A percentile compares a stretch with the other conserved stretches of the same genome.
These are phyloP conservation scores for Coilia nasus DNA, from an alignment of 2,797 vertebrate species.

Conservation along the genomic window DNA sequence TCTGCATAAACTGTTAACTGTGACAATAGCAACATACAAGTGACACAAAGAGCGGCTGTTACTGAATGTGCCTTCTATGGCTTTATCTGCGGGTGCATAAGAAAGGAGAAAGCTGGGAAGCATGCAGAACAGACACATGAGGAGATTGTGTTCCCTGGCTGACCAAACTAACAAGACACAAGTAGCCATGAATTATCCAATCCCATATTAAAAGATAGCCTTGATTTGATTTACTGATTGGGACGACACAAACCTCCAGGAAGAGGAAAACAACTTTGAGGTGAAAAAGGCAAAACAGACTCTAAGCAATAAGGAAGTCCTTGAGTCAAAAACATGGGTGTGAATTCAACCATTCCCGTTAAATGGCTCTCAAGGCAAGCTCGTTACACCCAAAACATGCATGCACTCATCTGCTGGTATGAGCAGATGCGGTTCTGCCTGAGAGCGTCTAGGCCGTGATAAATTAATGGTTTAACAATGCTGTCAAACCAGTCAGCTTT, in stretches of 20 bases:
- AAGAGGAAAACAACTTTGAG: slow-evolving; percentile 10
- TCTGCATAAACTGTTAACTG: background rate
- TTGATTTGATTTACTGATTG: background rate
- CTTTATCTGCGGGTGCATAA: background rate
- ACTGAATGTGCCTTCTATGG: background rate
- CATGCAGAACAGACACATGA: background rate
- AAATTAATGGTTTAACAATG: background rate
- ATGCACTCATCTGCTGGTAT: background rate
- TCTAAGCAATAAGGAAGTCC: background rate
- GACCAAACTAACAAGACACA: background rate
- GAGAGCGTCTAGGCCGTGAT: background rate
- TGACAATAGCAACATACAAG: slow-evolving; percentile 11
- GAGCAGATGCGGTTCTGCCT: background rate
- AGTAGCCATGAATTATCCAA: background rate
- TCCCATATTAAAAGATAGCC: background rate
- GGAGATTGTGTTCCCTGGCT: background rate
- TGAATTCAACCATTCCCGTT: background rate
- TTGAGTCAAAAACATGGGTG: slow-evolving; percentile 2
- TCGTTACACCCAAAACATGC: background rate
- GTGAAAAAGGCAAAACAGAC: background rate
- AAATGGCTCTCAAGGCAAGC: background rate
- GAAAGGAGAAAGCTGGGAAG: background rate
- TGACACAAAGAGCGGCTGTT: slow-evolving; percentile 12
- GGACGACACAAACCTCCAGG: background rate
- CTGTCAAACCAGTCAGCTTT: background rate